Evolutionary conservation across 1,140 invertebrate genomes (phyloP).

Genomic region (Drosophila sulfurigaster): DNA sequence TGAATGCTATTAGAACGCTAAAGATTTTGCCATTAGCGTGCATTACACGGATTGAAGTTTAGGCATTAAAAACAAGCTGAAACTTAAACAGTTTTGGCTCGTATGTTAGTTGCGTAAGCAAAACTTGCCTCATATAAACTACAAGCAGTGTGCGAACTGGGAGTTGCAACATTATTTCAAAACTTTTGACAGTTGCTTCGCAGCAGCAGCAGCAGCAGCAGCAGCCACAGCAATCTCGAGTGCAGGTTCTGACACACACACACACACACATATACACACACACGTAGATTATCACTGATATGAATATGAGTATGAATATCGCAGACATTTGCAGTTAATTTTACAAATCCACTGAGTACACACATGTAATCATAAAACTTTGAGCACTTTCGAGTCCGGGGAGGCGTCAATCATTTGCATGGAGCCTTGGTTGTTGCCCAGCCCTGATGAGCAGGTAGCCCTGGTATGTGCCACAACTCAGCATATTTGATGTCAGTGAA

Average conservation of each 20-base stretch:
- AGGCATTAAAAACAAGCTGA: slow-evolving; percentile 18
- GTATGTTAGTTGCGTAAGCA: slow-evolving; percentile 16
- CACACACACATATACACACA: slow-evolving; percentile 1
- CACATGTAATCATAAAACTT: slow-evolving; percentile 57
- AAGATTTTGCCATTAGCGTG: slow-evolving; percentile 29
- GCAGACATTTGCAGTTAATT: slow-evolving; percentile 51
- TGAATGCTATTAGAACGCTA: no score
- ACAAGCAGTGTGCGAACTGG: not conserved
- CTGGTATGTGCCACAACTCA: no score
- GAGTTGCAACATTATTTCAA: not conserved
- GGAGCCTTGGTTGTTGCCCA: not conserved
- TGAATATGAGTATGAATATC: slow-evolving; percentile 15
- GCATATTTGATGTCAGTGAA: not conserved
- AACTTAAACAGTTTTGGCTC: slow-evolving; percentile 13
- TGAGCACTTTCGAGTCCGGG: slow-evolving; percentile 29
- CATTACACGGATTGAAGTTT: slow-evolving; percentile 36
- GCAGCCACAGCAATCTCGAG: not conserved
- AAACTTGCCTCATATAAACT: slow-evolving; percentile 36
- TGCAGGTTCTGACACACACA: slow-evolving; percentile 3
- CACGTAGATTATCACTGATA: not conserved
- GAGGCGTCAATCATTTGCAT: slow-evolving; percentile 36
- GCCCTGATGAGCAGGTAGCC: not conserved
- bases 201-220: not conserved
- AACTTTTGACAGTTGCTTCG: slow-evolving; percentile 43
- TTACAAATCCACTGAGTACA: slow-evolving; percentile 48